A percentile compares a stretch with the other conserved stretches of the same genome.
phyloP scores from a whole-genome alignment of 53 echinoderm and acorn worm species.

The Actinopyga echinites region DNA sequence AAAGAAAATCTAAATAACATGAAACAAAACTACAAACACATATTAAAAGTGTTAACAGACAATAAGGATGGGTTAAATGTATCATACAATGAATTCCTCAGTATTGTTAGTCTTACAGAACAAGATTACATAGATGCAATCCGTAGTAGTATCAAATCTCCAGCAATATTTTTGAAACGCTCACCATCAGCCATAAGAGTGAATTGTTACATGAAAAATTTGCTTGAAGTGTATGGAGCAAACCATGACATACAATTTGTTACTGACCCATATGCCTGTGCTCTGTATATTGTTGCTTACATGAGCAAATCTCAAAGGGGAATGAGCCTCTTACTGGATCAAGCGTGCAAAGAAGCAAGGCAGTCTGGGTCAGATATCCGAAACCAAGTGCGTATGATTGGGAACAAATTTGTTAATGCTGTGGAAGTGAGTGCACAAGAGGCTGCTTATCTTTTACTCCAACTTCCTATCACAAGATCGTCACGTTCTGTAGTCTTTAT shows the following conservation, averaged over 20 bases:
- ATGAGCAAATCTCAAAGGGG: too few species aligned
- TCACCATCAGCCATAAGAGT: neutral
- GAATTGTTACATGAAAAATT: conserved; percentile 2
- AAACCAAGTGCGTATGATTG: conserved; percentile 25
- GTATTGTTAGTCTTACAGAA: neutral
- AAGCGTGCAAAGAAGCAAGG: conserved; percentile 49
- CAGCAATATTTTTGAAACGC: neutral
- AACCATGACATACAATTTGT: conserved; percentile 45
- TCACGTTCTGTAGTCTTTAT: conserved; percentile 11
- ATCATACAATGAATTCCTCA: neutral
- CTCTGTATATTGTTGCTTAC: neutral
- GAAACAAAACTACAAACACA: neutral
- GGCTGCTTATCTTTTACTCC: conserved; percentile 37
- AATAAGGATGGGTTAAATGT: neutral
- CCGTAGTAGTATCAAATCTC: neutral
- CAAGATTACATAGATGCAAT: neutral
- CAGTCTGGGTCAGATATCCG: neutral
- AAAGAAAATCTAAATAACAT: neutral
- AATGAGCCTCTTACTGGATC: conserved; percentile 20
- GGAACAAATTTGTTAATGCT: conserved; percentile 36
- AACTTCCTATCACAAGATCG: conserved; percentile 41
- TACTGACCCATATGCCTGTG: conserved; percentile 42
- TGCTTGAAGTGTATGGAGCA: neutral
- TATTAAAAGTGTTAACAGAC: neutral
- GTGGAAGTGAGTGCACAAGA: conserved; percentile 46